Evolutionary conservation across 2,113 vertebrate genomes (phyloP).

Genomic region (Regulus satrapa): DNA sequence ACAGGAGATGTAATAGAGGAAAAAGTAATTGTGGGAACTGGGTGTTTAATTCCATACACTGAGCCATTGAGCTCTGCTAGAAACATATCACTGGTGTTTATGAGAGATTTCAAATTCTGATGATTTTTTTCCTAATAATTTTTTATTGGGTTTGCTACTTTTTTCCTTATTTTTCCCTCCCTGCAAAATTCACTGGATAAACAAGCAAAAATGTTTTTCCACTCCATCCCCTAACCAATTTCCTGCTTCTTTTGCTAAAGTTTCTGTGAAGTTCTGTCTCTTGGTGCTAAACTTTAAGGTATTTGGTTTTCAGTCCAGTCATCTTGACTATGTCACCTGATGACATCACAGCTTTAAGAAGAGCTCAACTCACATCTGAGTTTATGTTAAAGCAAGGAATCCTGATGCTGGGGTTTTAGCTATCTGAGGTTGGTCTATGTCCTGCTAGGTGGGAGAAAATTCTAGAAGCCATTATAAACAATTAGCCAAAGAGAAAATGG

Average conservation of each 20-base stretch:
- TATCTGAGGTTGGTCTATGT: neutral
- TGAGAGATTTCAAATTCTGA: neutral
- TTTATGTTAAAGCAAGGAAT: neutral
- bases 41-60: neutral
- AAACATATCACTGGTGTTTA: fast-evolving
- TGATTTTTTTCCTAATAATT: neutral
- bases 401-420: neutral
- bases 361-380: neutral
- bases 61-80: neutral
- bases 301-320: neutral
- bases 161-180: fast-evolving
- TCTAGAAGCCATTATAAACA: neutral
- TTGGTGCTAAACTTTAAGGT: neutral
- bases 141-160: fast-evolving
- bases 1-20: neutral
- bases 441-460: neutral
- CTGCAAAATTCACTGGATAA: neutral
- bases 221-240: too few species aligned
- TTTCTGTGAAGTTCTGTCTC: neutral
- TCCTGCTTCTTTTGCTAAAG: neutral
- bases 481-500: neutral
- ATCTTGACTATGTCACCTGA: neutral
- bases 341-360: neutral
- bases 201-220: neutral
- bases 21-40: neutral